Percentiles rank a stretch among this genome's conserved stretches.
phyloP scores from a whole-genome alignment of 2,113 vertebrate species.

The Corvus moneduloides region DNA sequence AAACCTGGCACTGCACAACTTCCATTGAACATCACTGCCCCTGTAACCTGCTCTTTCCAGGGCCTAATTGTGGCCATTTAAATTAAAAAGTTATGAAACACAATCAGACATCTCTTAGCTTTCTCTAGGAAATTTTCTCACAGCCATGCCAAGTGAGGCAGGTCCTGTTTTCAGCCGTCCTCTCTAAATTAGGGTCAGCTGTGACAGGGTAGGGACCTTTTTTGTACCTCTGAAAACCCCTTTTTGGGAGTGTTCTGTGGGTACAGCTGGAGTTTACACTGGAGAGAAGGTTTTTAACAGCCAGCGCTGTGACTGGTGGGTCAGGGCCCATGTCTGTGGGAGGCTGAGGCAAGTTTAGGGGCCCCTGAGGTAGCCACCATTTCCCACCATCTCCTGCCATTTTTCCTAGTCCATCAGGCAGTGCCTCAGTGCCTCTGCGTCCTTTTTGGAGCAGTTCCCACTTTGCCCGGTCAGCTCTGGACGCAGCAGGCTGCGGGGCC shows the following conservation, averaged over 20 bases:
- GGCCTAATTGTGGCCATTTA: background rate
- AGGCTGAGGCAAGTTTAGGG: no score
- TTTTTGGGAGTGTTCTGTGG: accelerated
- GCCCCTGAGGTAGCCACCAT: accelerated
- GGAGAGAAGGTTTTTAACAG: background rate
- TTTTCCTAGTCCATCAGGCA: background rate
- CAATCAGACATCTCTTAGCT: background rate
- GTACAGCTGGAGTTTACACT: accelerated
- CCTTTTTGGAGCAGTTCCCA: no score
- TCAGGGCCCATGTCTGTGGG: background rate
- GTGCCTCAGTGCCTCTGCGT: no score
- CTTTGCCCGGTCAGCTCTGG: no score
- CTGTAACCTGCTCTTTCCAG: background rate
- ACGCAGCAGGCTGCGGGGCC: no score
- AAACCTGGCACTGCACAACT: background rate
- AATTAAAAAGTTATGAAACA: background rate
- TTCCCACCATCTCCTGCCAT: accelerated
- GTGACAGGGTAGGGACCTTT: background rate
- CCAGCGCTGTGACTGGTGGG: accelerated
- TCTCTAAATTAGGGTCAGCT: background rate
- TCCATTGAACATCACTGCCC: background rate
- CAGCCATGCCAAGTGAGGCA: no score
- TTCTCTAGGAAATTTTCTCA: background rate
- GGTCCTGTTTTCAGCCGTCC: background rate
- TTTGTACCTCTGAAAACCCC: background rate